Conservation (phyloP, 1,140 invertebrate genomes). For the Hyles vespertilio region DNA sequence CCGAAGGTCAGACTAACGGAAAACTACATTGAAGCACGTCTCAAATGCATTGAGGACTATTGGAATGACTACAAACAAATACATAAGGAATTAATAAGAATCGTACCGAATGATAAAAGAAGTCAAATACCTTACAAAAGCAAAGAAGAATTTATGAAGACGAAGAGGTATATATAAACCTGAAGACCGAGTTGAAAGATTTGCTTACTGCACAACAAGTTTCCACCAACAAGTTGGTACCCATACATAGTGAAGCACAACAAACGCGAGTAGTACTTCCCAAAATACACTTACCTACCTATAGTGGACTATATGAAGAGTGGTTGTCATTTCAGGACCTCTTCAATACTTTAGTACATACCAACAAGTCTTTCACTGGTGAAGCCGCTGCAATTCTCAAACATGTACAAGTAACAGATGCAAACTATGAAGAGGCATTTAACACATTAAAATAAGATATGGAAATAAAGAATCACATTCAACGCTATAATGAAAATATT, state of each 20-base stretch:
- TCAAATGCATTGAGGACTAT: slow-evolving; percentile 10
- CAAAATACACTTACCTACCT: slow-evolving; percentile 19
- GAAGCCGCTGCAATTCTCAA: slow-evolving; percentile 21
- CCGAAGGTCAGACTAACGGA: slow-evolving; percentile 12
- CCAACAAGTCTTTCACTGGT: slow-evolving; percentile 14
- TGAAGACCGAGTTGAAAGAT: not conserved
- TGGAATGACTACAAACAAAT: slow-evolving; percentile 8
- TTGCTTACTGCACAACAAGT: not conserved
- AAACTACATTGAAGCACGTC: slow-evolving; percentile 14
- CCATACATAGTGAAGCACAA: not conserved
- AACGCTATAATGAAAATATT: slow-evolving; percentile 18
- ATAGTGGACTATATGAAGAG: slow-evolving; percentile 23
- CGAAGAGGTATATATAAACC: slow-evolving; percentile 8
- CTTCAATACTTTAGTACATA: slow-evolving; percentile 22
- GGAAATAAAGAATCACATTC: slow-evolving; percentile 18
- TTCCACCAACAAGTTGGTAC: not conserved
- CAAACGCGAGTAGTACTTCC: slow-evolving; percentile 7
- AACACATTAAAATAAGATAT: slow-evolving; percentile 14
- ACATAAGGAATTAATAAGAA: slow-evolving; percentile 6
- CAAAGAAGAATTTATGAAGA: slow-evolving; percentile 16
- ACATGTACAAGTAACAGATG: slow-evolving; percentile 23
- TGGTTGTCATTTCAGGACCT: slow-evolving; percentile 25
- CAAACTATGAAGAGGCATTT: slow-evolving; percentile 25
- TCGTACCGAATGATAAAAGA: slow-evolving; percentile 7
- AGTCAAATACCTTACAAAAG: slow-evolving; percentile 3